A percentile compares a stretch with the other conserved stretches of the same genome.
phyloP scores from a whole-genome alignment of 2,797 vertebrate genomes.

The Telmatherina bonti region DNA sequence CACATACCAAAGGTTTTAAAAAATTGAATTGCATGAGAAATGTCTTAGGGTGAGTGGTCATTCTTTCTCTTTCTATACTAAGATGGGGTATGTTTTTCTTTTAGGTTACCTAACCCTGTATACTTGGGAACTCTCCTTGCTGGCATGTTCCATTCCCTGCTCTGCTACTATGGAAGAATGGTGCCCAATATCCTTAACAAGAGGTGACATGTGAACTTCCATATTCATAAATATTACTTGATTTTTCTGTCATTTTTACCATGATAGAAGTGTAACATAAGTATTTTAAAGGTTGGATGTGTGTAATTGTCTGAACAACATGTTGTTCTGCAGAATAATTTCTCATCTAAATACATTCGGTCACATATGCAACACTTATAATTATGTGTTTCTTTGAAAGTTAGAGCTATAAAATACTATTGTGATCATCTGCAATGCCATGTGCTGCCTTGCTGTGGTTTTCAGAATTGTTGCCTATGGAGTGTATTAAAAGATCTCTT shows the following conservation, averaged over 20 bases:
- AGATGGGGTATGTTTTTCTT: slow-evolving; percentile 32
- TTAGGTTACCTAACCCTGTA: slow-evolving; percentile 85
- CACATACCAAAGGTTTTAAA: slow-evolving; percentile 83
- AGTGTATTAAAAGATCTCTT: not conserved
- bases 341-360: not conserved
- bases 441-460: not conserved
- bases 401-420: not conserved
- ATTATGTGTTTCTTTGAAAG: not conserved
- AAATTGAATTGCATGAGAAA: not conserved
- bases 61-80: slow-evolving; percentile 18
- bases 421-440: not conserved
- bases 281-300: not conserved
- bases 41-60: not conserved
- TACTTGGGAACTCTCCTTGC: slow-evolving; percentile 85
- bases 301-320: not conserved
- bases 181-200: slow-evolving; percentile 85
- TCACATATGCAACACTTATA: not conserved
- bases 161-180: slow-evolving; percentile 84
- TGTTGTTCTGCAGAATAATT: not conserved
- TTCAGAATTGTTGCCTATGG: not conserved
- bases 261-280: not conserved
- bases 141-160: slow-evolving; percentile 81
- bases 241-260: not conserved
- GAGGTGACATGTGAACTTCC: not conserved
- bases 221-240: not conserved